Percentiles rank a stretch among this genome's conserved stretches.
Conservation (phyloP, 2,888 invertebrate genomes). For the Ethmia dodecea region DNA sequence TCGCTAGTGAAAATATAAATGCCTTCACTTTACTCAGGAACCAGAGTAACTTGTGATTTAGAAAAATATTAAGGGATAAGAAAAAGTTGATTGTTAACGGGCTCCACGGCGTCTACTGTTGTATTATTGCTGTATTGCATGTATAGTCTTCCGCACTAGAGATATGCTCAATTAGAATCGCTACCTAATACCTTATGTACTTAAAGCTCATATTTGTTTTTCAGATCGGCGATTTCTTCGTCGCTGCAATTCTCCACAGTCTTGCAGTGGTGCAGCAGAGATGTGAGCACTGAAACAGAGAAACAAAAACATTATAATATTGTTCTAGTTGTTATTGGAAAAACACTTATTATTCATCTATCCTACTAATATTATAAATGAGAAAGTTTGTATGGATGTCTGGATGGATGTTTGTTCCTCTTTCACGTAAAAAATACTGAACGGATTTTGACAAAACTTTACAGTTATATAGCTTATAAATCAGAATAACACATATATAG, state of each 20-base stretch:
- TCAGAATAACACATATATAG: no score
- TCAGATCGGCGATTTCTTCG: slow-evolving; percentile 45
- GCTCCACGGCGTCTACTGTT: background rate
- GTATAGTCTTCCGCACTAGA: background rate
- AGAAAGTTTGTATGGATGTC: no score
- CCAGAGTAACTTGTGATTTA: no score
- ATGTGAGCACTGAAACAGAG: slow-evolving; percentile 45
- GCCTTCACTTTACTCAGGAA: no score
- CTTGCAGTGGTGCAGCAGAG: slow-evolving; percentile 51
- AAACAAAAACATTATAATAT: background rate
- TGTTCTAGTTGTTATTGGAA: no score
- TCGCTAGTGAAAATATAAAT: background rate
- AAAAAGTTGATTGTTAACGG: background rate
- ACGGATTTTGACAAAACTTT: no score
- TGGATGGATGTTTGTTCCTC: no score
- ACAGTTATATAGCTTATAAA: no score
- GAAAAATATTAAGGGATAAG: background rate
- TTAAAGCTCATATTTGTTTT: slow-evolving; percentile 64
- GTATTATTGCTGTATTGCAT: no score
- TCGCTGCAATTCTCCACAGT: slow-evolving; percentile 41
- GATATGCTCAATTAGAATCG: slow-evolving; percentile 9
- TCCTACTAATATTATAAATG: no score
- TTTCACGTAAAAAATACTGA: no score
- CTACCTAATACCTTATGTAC: slow-evolving; percentile 20
- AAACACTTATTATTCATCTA: no score